Evolutionary conservation across 2,113 vertebrate genomes (phyloP).

Genomic region (Pachypanchax playfairii): DNA sequence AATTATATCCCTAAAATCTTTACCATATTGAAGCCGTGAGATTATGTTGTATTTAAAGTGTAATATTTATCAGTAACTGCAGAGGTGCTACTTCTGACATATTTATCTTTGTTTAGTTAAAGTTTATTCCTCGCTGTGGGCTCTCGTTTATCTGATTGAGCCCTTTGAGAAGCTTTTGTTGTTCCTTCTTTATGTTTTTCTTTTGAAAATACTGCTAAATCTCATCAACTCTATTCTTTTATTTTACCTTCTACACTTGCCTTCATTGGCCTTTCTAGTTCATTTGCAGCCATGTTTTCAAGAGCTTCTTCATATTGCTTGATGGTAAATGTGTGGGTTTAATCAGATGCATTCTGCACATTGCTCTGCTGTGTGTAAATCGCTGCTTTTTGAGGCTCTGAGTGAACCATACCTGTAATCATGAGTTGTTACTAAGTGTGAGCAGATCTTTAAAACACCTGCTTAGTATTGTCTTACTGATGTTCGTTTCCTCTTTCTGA

Average conservation of each 20-base stretch:
- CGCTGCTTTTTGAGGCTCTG: not conserved
- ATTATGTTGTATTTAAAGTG: not conserved
- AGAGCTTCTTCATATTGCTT: not conserved
- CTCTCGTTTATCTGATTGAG: no score
- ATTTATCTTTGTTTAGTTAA: not conserved
- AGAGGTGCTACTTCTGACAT: not conserved
- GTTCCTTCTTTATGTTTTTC: not conserved
- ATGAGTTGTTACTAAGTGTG: not conserved
- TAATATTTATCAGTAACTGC: not conserved
- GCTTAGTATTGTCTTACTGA: conserved; percentile 1
- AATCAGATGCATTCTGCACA: not conserved
- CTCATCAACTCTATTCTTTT: no score
- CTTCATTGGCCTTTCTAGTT: not conserved
- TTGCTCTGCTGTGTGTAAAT: not conserved
- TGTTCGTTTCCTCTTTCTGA: not conserved
- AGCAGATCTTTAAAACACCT: not conserved
- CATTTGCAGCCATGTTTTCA: not conserved
- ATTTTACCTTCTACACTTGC: not conserved
- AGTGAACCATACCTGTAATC: not conserved
- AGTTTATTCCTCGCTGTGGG: not conserved
- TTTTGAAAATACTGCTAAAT: no score
- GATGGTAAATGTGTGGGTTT: not conserved
- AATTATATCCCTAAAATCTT: not conserved
- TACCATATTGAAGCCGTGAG: not conserved
- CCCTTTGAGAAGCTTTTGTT: no score